Base-by-base conservation (phyloP, 2,113 vertebrate species). In the Marcusenius ussheri region DNA sequence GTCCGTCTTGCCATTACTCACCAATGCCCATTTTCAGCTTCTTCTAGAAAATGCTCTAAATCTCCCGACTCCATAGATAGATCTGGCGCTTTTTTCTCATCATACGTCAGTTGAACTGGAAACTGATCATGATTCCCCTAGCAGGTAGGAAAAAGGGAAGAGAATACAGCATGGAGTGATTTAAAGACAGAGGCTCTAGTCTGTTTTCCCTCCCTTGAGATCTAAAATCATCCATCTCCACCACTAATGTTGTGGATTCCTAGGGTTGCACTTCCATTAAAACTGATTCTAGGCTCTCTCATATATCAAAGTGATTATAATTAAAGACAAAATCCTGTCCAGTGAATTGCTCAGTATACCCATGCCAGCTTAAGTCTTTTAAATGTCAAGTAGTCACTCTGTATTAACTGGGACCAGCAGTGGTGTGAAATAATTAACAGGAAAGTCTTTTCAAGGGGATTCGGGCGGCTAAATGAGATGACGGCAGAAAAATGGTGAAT, bases 11-110 rank as follows among this genome's bases (percentile, higher is more conserved):
- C 31, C 62, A 50, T 39, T 89, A 96, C 97, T 96, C 93, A 98
- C 97, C 97, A 98, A 85, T 97, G 97, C 88, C 96, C 96, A 0
- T 95, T 96, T 51, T 96, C 95, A 15, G 95, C 96, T 93, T 97
- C 97, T 92, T 97, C 96, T 92, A 97, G 92, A 92, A 97, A 97
- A 92, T 95, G 96, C 83, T 96, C 94, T 90, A 96, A 91, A 91
- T 97, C 96, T 9, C 96, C 96, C 0, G 94, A 90, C 89, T 97
- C 96, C 0, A 96, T 94, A 7, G 94, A 93, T 19, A 95, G 91
- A 47, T 97, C 94, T 84, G 93, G 94, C 0, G 95, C 93, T 35
- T 95, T 93, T 17, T 92, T 94, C 39, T 95, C 93, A 90, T 97
- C 96, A 10, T 94, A 97, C 5, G 94, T 96, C 92, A 96, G 94